These are phyloP conservation scores for Tyto alba DNA, from an alignment of 2,113 vertebrate genomes.

Conservation along the genomic window DNA sequence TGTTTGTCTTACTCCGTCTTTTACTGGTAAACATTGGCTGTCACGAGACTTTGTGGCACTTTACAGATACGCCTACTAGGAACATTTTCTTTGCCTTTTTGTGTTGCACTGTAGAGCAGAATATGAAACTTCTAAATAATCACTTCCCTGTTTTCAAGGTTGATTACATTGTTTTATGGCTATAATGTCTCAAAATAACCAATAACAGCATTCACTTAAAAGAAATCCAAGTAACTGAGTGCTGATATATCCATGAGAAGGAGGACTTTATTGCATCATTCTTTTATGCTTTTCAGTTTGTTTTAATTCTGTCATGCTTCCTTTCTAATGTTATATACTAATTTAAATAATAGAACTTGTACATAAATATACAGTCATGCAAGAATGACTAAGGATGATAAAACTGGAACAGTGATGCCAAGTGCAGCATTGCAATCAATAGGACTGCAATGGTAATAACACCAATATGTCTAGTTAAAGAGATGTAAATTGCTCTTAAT, in stretches of 20 bases:
- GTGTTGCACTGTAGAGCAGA: background rate
- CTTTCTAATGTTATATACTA: slow-evolving; percentile 48
- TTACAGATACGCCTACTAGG: background rate
- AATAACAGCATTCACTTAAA: background rate
- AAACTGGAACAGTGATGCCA: slow-evolving; percentile 65
- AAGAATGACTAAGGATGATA: slow-evolving; percentile 68
- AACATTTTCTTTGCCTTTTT: background rate
- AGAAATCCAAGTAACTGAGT: background rate
- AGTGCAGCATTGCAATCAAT: slow-evolving; percentile 62
- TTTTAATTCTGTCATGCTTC: slow-evolving; percentile 57
- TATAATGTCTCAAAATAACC: background rate
- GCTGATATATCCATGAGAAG: background rate
- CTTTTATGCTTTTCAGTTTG: slow-evolving; percentile 40
- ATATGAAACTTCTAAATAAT: slow-evolving; percentile 11
- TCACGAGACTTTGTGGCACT: background rate
- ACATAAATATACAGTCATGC: slow-evolving; percentile 61
- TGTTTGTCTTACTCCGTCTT: background rate
- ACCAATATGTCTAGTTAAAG: slow-evolving; percentile 61
- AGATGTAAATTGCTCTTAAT: slow-evolving; percentile 64
- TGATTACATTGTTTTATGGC: slow-evolving; percentile 25
- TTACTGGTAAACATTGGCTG: background rate
- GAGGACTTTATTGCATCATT: background rate
- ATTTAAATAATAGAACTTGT: slow-evolving; percentile 61
- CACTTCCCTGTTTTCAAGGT: background rate
- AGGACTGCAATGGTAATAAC: slow-evolving; percentile 63